phyloP scores from a whole-genome alignment of 2,113 vertebrate genomes.

The Proterorhinus semilunaris region DNA sequence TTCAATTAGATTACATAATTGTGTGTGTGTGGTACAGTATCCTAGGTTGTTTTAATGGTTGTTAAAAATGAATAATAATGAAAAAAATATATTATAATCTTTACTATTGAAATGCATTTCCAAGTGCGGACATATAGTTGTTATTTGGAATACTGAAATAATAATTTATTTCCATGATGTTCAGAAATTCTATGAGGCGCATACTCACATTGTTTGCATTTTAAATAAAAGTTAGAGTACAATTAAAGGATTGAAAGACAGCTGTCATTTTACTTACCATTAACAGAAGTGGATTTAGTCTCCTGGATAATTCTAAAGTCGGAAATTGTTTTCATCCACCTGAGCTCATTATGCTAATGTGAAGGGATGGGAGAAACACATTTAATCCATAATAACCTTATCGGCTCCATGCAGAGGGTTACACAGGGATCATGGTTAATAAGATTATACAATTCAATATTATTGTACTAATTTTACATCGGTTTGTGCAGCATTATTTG shows the following conservation, averaged over 20 bases:
- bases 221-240: neutral
- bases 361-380: neutral
- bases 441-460: constrained; percentile 1
- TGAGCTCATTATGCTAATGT: constrained; percentile 8
- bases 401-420: constrained; percentile 11
- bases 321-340: constrained; percentile 16
- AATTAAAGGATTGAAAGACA: constrained; percentile 5
- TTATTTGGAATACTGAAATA: no score
- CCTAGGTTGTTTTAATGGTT: no score
- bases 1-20: neutral
- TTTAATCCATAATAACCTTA: constrained; percentile 17
- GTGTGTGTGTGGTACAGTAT: neutral
- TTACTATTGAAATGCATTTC: no score
- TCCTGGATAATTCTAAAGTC: neutral
- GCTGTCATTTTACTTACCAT: constrained; percentile 11
- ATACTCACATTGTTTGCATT: neutral
- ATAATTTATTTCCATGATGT: no score
- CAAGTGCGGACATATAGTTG: no score
- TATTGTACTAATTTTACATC: neutral
- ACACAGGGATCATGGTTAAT: constrained; percentile 6
- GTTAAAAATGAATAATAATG: no score
- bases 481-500: neutral
- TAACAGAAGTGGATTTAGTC: constrained; percentile 14
- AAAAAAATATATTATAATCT: no score
- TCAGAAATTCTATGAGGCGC: neutral